Evolutionary conservation across 2,797 vertebrate species (phyloP), one percentile per base, ranked within the genome.

Genomic region (Sebastes trivittatus): DNA sequence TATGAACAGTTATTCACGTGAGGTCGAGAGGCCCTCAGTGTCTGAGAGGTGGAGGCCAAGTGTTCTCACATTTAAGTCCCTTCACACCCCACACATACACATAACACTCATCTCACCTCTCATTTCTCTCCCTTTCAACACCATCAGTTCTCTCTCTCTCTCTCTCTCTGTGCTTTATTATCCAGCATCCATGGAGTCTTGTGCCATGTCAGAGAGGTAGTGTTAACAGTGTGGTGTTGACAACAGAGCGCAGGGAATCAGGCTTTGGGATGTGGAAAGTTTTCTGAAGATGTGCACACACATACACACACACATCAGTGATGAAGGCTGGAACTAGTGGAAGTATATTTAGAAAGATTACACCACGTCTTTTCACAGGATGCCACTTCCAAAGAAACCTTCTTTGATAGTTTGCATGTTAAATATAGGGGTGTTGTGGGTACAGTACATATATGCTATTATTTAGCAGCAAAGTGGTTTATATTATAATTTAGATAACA

Each of bases 151-250:
- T 46, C 42, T 46, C 42, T 46, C 42, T 46, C 22, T 23, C 36
- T 0, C 42, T 46, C 42, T 42, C 14, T 7, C 38, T 0, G 9
- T 27, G 36, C 36, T 78, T 69, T 32, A 46, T 72, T 69, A 77
- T 62, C 79, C 63, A 67, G 75, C 46, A 75, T 36, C 71, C 72
- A 70, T 72, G 67, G 75, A 73, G 70, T 65, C 60, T 42, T 22
- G 72, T 68, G 42, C 22, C 59, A 23, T 75, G 59, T 83, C 66
- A 64, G 27, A 36, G 25, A 34, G 23, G 56, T 13, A 72, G 88
- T 79, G 80, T 83, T 83, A 87, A 91, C 81, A 66, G 74, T 22
- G 30, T 11, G 11, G 77, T 74, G 68, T 66, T 76, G 79, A 61
- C 74, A 81, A 69, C 25, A 72, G 68, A 72, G 75, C 76, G 75